phyloP scores from a whole-genome alignment of 2,888 invertebrate genomes.

The Heliconius hortense region DNA sequence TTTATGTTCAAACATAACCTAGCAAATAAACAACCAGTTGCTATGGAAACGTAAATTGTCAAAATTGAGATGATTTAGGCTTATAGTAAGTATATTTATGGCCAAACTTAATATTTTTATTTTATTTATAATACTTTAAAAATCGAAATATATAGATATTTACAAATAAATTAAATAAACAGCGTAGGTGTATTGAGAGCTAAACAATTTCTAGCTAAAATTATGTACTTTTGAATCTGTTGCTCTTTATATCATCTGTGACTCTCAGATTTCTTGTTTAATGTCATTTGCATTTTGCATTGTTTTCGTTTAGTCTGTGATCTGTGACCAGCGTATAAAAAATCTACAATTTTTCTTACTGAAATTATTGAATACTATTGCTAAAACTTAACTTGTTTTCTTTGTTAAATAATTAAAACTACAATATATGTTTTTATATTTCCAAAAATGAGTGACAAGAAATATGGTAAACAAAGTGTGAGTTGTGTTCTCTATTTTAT shows the following conservation, averaged over 20 bases:
- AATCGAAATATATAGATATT: background rate
- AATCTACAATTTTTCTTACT: background rate
- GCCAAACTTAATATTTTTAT: background rate
- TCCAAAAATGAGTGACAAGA: slow-evolving; percentile 67
- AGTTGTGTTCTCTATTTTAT: slow-evolving; percentile 45
- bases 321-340: background rate
- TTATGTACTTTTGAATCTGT: background rate
- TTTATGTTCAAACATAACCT: slow-evolving; percentile 48
- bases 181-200: background rate
- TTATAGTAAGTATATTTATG: background rate
- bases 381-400: background rate
- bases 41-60: slow-evolving; percentile 53
- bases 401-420: background rate
- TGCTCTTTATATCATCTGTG: background rate
- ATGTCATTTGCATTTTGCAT: background rate
- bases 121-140: background rate
- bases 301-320: slow-evolving; percentile 1
- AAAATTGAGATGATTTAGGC: background rate
- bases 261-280: background rate
- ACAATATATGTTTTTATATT: background rate
- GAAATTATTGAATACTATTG: background rate
- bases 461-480: slow-evolving; percentile 69
- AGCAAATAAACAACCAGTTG: slow-evolving; percentile 56
- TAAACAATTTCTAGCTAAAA: background rate
- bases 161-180: background rate